Conservation (phyloP, 2,888 invertebrate species). For the Nephrotoma flavescens region DNA sequence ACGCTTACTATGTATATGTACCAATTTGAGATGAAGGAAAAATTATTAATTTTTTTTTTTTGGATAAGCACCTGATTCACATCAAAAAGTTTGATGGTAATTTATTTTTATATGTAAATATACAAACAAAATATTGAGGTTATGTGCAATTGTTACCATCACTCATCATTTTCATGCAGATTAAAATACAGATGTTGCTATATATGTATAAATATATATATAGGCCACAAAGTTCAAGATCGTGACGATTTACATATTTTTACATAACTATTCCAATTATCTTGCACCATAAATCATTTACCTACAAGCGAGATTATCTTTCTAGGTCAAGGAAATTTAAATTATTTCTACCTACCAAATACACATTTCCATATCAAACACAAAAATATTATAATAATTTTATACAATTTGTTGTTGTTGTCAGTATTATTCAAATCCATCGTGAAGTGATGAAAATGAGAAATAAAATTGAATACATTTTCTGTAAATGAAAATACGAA, state of each 20-base stretch:
- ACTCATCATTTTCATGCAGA: neutral
- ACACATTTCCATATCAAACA: neutral
- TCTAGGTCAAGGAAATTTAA: neutral
- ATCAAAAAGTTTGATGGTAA: neutral
- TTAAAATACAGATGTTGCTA: neutral
- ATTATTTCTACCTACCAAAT: neutral
- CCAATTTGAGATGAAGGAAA: neutral
- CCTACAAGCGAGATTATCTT: neutral
- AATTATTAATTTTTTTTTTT: neutral
- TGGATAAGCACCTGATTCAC: neutral
- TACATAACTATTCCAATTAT: neutral
- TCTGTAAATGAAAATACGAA: neutral
- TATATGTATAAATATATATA: no score
- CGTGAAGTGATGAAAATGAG: neutral
- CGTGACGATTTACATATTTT: neutral
- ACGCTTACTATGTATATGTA: neutral
- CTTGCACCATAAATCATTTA: neutral
- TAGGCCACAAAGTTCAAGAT: neutral
- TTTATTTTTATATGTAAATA: neutral
- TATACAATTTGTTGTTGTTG: neutral
- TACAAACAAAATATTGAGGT: neutral
- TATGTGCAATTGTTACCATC: neutral
- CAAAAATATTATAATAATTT: neutral
- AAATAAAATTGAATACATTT: neutral
- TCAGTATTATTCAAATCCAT: neutral